Conservation (phyloP, 2,888 invertebrate species). For the Epinotia nisella region DNA sequence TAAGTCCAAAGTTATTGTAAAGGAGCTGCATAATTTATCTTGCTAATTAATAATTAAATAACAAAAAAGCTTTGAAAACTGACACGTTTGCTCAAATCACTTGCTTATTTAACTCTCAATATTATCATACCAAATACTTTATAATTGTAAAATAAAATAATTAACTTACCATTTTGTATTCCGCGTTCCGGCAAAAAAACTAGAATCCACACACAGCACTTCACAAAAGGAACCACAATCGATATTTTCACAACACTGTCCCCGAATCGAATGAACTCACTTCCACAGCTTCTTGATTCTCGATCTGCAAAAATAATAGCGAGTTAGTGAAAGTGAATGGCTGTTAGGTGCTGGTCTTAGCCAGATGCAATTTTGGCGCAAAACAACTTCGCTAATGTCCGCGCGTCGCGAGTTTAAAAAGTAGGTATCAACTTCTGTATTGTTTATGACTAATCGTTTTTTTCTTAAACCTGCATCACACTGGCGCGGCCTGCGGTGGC, state of each 20-base stretch:
- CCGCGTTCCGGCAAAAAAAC: slow-evolving; percentile 26
- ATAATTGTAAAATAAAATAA: background rate
- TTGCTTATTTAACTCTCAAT: background rate
- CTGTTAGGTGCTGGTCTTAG: slow-evolving; percentile 54
- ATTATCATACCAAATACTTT: background rate
- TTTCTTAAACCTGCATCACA: no score
- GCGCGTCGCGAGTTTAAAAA: slow-evolving; percentile 31
- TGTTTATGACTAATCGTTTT: slow-evolving; percentile 32
- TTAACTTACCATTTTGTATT: slow-evolving; percentile 39
- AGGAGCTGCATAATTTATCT: no score
- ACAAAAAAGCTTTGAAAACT: no score
- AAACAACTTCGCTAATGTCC: slow-evolving; percentile 25
- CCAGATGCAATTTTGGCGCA: slow-evolving; percentile 35
- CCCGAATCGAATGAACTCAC: slow-evolving; percentile 53
- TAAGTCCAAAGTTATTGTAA: no score
- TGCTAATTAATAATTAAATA: no score
- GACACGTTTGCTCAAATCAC: no score
- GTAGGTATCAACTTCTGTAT: background rate
- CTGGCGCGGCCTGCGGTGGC: no score
- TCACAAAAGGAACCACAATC: slow-evolving; percentile 49
- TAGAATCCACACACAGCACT: slow-evolving; percentile 48
- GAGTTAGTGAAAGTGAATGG: slow-evolving; percentile 66
- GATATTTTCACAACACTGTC: slow-evolving; percentile 57
- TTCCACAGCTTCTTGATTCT: slow-evolving; percentile 56
- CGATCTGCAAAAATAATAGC: slow-evolving; percentile 64